Evolutionary conservation across 2,113 vertebrate species (phyloP), one percentile per base, ranked within the genome.

Genomic region (Catharus bicknelli): DNA sequence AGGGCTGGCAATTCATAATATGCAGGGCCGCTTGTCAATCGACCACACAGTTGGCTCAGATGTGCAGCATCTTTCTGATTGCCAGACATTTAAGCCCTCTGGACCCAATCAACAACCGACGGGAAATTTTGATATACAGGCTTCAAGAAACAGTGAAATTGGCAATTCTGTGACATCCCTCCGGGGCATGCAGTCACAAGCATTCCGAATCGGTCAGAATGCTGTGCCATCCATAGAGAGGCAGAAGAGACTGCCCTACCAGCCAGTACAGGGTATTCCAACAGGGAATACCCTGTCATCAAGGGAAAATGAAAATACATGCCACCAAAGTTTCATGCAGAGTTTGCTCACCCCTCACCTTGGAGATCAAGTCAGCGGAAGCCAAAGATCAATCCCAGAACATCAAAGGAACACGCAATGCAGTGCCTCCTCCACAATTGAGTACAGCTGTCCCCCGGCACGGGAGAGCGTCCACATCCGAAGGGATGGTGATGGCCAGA

Each of bases 291-390:
- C 97, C 17, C 69, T 99, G 61, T 96, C 98, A 9, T 95, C 97
- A 25, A 97, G 98, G 67, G 99, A 99, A 20, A 98, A 98, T 61
- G 99, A 99, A 21, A 98, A 98, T 23, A 87, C 98, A 0, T 99
- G 99, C 95, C 99, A 99, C 88, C 99, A 99, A 94, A 99, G 98
- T 79, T 99, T 99, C 92, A 99, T 99, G 99, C 99, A 99, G 96
- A 99, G 98, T 92, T 98, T 99, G 59, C 98, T 99, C 25, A 97
- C 98, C 27, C 98, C 99, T 86, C 98, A 99, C 88, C 97, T 99
- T 58, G 97, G 98, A 67, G 99, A 99, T 86, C 99, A 99, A 94
- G 98, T 98, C 77, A 98, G 96, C 55, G 97, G 96, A 66, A 97
- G 93, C 89, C 98, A 98, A 94, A 97, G 98, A 86, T 96, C 97